Percentiles rank a stretch among this genome's conserved stretches.
phyloP scores from a whole-genome alignment of 2,888 invertebrate species.

The Tinea semifulvella region DNA sequence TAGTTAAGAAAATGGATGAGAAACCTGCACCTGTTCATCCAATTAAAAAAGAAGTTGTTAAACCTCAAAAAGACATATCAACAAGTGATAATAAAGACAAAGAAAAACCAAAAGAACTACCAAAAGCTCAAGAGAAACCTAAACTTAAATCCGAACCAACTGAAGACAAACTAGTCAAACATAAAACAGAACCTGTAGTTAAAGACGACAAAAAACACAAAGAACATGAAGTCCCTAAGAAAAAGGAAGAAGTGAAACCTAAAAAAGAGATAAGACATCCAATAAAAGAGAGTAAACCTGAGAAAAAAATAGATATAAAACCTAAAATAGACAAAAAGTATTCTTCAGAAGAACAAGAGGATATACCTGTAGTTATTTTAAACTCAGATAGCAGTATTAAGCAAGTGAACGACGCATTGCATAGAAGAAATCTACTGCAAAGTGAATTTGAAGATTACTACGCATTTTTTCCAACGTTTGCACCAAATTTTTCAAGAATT shows the following conservation, averaged over 20 bases:
- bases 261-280: conserved; percentile 18
- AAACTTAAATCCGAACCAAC: conserved; percentile 11
- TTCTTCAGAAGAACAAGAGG: conserved; percentile 11
- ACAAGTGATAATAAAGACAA: conserved; percentile 24
- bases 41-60: conserved; percentile 15
- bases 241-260: conserved; percentile 18
- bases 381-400: conserved; percentile 33
- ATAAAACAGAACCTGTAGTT: conserved; percentile 12
- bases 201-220: conserved; percentile 12
- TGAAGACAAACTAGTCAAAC: conserved; percentile 14
- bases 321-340: conserved; percentile 21
- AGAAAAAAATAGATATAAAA: conserved; percentile 23
- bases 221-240: conserved; percentile 18
- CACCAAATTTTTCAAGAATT: conserved; percentile 72
- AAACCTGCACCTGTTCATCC: conserved; percentile 17
- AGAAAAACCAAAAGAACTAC: conserved; percentile 20
- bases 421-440: conserved; percentile 50
- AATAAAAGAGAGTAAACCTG: conserved; percentile 20
- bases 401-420: conserved; percentile 45
- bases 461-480: conserved; percentile 72
- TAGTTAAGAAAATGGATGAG: conserved; percentile 9
- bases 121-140: conserved; percentile 15
- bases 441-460: conserved; percentile 70
- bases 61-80: conserved; percentile 19
- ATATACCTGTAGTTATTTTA: conserved; percentile 16